phyloP scores from a whole-genome alignment of 1,140 invertebrate species.

The Hycleus cichorii region DNA sequence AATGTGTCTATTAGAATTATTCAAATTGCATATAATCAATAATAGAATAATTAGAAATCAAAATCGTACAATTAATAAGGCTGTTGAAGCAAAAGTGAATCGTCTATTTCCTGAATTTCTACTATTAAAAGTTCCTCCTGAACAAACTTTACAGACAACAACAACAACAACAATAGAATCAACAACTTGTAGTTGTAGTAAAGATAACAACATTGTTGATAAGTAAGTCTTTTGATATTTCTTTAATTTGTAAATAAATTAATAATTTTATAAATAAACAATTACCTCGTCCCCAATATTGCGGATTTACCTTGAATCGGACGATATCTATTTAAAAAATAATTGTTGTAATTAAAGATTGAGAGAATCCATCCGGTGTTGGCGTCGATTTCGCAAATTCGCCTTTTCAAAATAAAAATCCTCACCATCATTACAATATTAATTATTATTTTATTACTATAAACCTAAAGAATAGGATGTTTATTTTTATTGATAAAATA shows the following conservation, averaged over 20 bases:
- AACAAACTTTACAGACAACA: constrained; percentile 12
- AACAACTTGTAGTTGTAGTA: too few species aligned
- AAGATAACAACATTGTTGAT: too few species aligned
- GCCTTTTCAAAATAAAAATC: too few species aligned
- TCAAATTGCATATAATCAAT: constrained; percentile 16
- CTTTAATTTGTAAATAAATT: too few species aligned
- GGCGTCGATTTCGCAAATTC: too few species aligned
- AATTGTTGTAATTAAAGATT: constrained; percentile 11
- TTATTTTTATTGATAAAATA: too few species aligned
- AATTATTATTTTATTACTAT: too few species aligned
- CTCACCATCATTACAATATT: background rate
- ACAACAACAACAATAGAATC: background rate
- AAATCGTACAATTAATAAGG: background rate
- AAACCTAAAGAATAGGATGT: too few species aligned
- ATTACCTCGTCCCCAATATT: too few species aligned
- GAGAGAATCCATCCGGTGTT: background rate
- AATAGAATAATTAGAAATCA: constrained; percentile 4
- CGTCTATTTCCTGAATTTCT: constrained; percentile 14
- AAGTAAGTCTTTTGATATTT: too few species aligned
- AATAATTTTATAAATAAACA: too few species aligned
- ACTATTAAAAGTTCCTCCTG: constrained; percentile 1
- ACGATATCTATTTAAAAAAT: background rate
- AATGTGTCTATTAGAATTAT: constrained; percentile 19
- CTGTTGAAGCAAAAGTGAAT: background rate
- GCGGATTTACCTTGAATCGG: too few species aligned